Evolutionary conservation across 2,113 vertebrate species (phyloP), one percentile per base, ranked within the genome.

Genomic region (Ginglymostoma cirratum): DNA sequence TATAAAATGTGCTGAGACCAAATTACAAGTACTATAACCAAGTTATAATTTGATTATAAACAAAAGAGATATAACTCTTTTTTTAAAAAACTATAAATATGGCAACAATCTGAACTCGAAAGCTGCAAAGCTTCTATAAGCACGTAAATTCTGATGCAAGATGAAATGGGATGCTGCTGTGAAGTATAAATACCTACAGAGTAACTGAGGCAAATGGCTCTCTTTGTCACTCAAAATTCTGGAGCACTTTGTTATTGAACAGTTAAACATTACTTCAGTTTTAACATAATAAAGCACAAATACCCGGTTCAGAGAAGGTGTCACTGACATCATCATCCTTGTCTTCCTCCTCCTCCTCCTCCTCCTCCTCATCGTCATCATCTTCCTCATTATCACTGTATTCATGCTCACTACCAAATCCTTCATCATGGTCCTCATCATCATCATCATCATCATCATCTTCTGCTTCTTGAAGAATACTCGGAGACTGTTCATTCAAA

Each of bases 251-350:
- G 87, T 92, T 89, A 55, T 2, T 55, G 86, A 89, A 12, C 3
- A 27, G 7, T 61, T 61, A 61, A 90, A 90, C 30, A 55, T 90
- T 90, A 34, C 27, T 76, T 30, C 23, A 52, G 69, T 72, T 72
- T 95, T 70, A 72, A 83, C 70, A 72, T 38, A 70, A 52, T 76
- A 90, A 87, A 90, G 61, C 55, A 61, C 95, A 34, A 96, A 94
- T 98, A 99, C 99, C 99, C 98, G 98, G 99, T 97, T 99, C 99
- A 78, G 99, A 99, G 97, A 99, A 99, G 21, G 99, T 98, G 42
- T 99, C 99, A 0, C 99, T 99, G 97, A 99, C 99, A 97, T 99
- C 99, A 0, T 99, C 99, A 2, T 99, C 99, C 96, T 99, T 99
- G 96, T 99, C 99, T 38, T 99, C 98, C 96, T 99, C 98, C 45